phyloP scores from a whole-genome alignment of 2,888 invertebrate genomes.

The Seira sanloemensis region DNA sequence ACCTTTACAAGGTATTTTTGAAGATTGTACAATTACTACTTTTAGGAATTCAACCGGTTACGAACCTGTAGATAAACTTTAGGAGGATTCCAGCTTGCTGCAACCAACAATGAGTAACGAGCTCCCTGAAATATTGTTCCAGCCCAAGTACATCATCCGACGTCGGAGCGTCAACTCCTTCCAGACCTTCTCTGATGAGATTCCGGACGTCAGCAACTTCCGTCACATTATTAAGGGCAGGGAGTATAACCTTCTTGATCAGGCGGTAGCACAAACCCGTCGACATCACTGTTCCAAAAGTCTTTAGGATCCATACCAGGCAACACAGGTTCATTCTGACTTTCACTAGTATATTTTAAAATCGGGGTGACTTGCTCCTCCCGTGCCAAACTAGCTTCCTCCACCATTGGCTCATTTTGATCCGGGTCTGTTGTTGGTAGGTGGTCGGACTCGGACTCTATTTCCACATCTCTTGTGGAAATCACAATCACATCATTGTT shows the following conservation, averaged over 20 bases:
- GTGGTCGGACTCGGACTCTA: not conserved
- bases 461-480: no score
- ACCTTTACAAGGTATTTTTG: no score
- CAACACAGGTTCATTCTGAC: not conserved
- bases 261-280: not conserved
- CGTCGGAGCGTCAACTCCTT: conserved; percentile 17
- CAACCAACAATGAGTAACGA: conserved; percentile 43
- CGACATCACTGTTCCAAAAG: conserved; percentile 28
- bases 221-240: conserved; percentile 21
- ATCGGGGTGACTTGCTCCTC: conserved; percentile 30
- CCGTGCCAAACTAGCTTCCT: conserved; percentile 3
- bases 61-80: conserved; percentile 39
- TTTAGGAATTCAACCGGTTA: not conserved
- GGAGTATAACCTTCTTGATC: not conserved
- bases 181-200: conserved; percentile 35
- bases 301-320: not conserved
- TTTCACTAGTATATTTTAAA: not conserved
- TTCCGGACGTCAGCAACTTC: conserved; percentile 45
- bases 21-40: not conserved
- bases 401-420: not conserved
- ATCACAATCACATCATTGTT: not conserved
- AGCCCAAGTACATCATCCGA: conserved; percentile 23
- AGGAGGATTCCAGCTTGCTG: conserved; percentile 41
- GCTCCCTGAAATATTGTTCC: conserved; percentile 44
- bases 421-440: not conserved